Base-by-base conservation (phyloP, 1,140 invertebrate genomes). In the Saccostrea cuccullata region DNA sequence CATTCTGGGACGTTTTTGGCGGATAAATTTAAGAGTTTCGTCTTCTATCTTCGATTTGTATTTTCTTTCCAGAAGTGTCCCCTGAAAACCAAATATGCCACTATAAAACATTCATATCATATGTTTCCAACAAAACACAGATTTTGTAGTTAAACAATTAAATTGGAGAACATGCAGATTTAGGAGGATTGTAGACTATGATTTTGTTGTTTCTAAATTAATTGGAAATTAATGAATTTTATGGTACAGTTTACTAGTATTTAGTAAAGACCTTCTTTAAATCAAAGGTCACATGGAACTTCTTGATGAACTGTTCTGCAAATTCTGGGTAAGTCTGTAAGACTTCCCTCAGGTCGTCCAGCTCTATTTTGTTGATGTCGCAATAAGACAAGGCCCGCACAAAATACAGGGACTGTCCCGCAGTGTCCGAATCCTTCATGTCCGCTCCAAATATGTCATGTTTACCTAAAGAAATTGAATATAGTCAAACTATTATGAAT, bases 281-380 rank as follows among this genome's bases (percentile, higher is more conserved):
- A 86, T 95, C 94, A 90, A 95, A 95, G 0, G 95, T 95, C 8
- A 95, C 91, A 77, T 94, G 92, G 73, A 95, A 94, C 40, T 93
- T 93, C 26, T 93, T 88, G 11, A 93, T 88, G 88, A 95, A 95
- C 17, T 92, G 90, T 84, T 94, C 92, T 0, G 94, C 92, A 91
- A 95, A 95, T 89, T 95, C 95, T 17, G 94, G 94, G 87, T 95
- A 95, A n/a, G 94, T 94, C 60, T 93, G 91, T 2, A 95, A 89
- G 0, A 95, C 93, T 84, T 95, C 94, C 73, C 92, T 90, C 0
- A 95, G 89, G 85, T 95, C 95, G 15, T 90, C 90, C n/a, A 94
- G 85, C 40, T 94, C 93, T 70, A 95, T 95, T 90, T 95, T 95
- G 88, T 95, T 95, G 60, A 95, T 92, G 89, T 95, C 94, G 90